Conservation (phyloP, 2,113 vertebrate genomes). For the Nasalis larvatus region DNA sequence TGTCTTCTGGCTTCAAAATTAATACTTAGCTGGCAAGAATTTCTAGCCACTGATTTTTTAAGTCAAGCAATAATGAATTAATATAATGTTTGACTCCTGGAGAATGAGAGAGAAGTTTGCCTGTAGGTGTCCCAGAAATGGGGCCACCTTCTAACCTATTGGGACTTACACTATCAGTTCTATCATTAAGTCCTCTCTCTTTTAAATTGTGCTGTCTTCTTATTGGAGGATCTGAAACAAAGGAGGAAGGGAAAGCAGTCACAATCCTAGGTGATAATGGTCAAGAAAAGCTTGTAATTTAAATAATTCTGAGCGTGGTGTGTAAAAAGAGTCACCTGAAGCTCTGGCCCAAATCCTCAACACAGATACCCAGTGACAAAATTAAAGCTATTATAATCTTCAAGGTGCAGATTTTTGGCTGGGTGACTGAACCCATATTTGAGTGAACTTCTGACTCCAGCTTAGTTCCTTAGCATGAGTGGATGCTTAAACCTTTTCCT, state of each 20-base stretch:
- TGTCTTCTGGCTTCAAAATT: not conserved
- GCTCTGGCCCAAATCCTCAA: not conserved
- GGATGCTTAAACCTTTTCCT: not conserved
- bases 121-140: not conserved
- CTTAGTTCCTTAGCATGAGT: not conserved
- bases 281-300: not conserved
- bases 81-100: not conserved
- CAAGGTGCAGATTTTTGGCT: not conserved
- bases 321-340: not conserved
- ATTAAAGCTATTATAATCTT: not conserved
- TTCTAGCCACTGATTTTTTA: not conserved
- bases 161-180: not conserved
- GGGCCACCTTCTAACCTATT: not conserved
- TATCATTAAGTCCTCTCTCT: not conserved
- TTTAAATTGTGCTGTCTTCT: conserved; percentile 36
- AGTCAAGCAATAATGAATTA: not conserved
- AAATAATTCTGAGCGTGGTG: not conserved
- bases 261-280: not conserved
- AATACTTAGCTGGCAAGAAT: not conserved
- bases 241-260: not conserved
- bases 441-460: not conserved
- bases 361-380: not conserved
- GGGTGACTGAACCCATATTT: not conserved
- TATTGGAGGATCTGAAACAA: conserved; percentile 28
- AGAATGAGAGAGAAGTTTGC: not conserved